Conservation (phyloP, 2,888 invertebrate genomes). For the Ligdia adustata region DNA sequence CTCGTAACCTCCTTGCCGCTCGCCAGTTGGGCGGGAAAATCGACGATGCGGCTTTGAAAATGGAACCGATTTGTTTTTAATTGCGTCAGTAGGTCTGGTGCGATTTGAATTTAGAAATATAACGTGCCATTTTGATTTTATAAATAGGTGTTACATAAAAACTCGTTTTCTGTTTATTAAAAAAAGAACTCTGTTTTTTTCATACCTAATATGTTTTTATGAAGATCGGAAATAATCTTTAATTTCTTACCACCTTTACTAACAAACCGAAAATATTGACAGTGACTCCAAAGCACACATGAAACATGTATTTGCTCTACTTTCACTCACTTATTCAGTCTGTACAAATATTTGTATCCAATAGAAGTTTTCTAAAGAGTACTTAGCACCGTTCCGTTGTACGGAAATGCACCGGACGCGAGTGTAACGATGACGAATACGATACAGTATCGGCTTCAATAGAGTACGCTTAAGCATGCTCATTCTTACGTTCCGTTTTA, state of each 20-base stretch:
- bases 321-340: slow-evolving; percentile 6
- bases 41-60: slow-evolving; percentile 23
- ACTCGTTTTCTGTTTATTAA: background rate
- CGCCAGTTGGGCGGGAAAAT: slow-evolving; percentile 52
- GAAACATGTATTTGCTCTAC: slow-evolving; percentile 14
- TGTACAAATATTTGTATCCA: slow-evolving; percentile 20
- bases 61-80: slow-evolving; percentile 14
- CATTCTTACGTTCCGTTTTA: slow-evolving; percentile 36
- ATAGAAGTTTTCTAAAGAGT: slow-evolving; percentile 15
- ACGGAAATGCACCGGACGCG: slow-evolving; percentile 28
- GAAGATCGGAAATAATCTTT: no score
- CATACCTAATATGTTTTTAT: no score
- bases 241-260: no score
- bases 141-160: background rate
- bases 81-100: background rate
- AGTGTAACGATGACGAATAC: slow-evolving; percentile 29
- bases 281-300: slow-evolving; percentile 2
- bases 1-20: slow-evolving; percentile 34
- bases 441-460: slow-evolving; percentile 29
- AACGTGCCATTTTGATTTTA: background rate
- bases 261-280: slow-evolving; percentile 7
- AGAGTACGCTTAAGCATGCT: slow-evolving; percentile 25
- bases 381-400: slow-evolving; percentile 20
- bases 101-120: background rate
- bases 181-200: background rate